These are phyloP conservation scores for Epinephelus fuscoguttatus DNA, from an alignment of 2,113 vertebrate species.

Conservation along the genomic window DNA sequence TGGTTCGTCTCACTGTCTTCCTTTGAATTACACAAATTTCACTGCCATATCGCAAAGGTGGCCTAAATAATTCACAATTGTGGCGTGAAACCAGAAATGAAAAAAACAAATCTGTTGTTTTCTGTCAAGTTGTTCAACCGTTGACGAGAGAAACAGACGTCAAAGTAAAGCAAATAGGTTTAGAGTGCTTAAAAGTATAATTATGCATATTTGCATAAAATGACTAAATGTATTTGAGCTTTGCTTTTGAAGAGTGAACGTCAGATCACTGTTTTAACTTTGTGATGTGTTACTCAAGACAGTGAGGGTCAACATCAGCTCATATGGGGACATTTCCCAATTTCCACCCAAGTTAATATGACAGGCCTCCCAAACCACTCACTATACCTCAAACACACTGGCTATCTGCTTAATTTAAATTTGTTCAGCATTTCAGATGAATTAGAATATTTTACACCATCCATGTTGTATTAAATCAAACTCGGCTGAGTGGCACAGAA, in stretches of 20 bases:
- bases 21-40: constrained; percentile 79
- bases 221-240: constrained; percentile 7
- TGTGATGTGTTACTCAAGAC: constrained; percentile 14
- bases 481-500: constrained; percentile 43
- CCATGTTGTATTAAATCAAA: constrained; percentile 52
- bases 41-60: constrained; percentile 61
- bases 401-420: constrained; percentile 32
- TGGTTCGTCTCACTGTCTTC: constrained; percentile 61
- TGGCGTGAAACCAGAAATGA: background rate
- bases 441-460: constrained; percentile 54
- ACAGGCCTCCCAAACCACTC: background rate
- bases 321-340: constrained; percentile 19
- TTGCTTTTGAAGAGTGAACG: constrained; percentile 33
- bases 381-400: constrained; percentile 20
- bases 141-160: constrained; percentile 34
- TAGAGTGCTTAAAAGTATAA: constrained; percentile 33
- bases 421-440: constrained; percentile 43
- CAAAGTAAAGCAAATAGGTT: constrained; percentile 2
- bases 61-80: constrained; percentile 77
- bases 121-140: constrained; percentile 21
- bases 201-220: constrained; percentile 39
- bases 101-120: constrained; percentile 11
- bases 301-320: constrained; percentile 15
- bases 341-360: constrained; percentile 8
- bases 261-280: constrained; percentile 19